A percentile compares a stretch with the other conserved stretches of the same genome.
These are phyloP conservation scores for Dendrolimus pini DNA, from an alignment of 2,888 invertebrate genomes.

Conservation along the genomic window DNA sequence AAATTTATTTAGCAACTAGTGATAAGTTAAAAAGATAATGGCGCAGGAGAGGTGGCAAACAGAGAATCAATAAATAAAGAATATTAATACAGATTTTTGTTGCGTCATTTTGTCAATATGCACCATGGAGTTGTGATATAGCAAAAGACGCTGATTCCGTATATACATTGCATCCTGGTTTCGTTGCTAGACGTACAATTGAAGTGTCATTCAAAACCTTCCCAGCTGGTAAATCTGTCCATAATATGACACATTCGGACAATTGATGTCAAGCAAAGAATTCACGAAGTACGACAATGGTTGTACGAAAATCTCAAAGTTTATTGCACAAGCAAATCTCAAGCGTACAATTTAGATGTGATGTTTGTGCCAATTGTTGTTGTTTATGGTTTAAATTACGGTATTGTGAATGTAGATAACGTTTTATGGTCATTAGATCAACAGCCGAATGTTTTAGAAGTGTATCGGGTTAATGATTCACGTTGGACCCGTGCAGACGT, in stretches of 20 bases:
- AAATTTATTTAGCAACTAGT: conserved; percentile 21
- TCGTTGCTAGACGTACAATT: conserved; percentile 36
- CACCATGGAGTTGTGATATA: too few relatives aligned
- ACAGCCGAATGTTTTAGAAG: conserved; percentile 75
- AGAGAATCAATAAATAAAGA: conserved; percentile 39
- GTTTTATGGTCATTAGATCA: conserved; percentile 66
- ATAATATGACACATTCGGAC: conserved; percentile 46
- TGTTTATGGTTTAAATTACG: conserved; percentile 56
- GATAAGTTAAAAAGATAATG: conserved; percentile 19
- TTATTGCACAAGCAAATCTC: conserved; percentile 39
- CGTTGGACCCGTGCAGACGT: conserved; percentile 31
- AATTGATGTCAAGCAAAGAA: conserved; percentile 26
- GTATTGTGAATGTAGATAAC: conserved; percentile 78
- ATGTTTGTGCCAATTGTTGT: conserved; percentile 37
- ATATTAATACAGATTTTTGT: conserved; percentile 14
- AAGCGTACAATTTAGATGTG: conserved; percentile 40
- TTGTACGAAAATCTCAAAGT: conserved; percentile 28
- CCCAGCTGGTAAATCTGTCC: conserved; percentile 43
- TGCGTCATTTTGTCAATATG: conserved; percentile 36
- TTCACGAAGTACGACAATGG: conserved; percentile 56
- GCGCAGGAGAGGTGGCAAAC: conserved; percentile 36
- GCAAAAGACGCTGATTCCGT: conserved; percentile 23
- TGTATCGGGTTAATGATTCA: conserved; percentile 71
- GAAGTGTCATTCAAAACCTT: conserved; percentile 35
- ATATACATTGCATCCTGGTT: conserved; percentile 33